Evolutionary conservation across 1,140 invertebrate genomes (phyloP).

Genomic region (Ceratoteleas bidentatus): DNA sequence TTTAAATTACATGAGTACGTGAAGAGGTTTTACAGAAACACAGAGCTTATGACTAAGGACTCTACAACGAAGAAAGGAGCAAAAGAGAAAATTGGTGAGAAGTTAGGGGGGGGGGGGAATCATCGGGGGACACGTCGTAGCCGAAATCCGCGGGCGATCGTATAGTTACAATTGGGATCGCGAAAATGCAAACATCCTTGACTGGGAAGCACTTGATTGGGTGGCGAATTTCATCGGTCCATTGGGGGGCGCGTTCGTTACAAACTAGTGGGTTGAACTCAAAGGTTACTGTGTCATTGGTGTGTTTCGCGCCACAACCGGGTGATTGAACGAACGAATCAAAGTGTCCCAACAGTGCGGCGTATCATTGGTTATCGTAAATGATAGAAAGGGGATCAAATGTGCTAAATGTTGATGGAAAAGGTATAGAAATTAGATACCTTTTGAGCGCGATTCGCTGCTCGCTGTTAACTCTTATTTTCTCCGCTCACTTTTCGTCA

Average conservation of each 20-base stretch:
- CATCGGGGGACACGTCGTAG: too few species aligned
- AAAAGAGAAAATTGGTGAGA: constrained; percentile 8
- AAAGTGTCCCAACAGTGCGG: constrained; percentile 49
- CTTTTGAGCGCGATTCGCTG: constrained; percentile 70
- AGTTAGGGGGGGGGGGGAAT: background rate
- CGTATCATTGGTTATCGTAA: constrained; percentile 45
- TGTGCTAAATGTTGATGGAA: constrained; percentile 75
- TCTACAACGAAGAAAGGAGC: constrained; percentile 59
- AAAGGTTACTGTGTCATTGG: too few species aligned
- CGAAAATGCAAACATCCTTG: too few species aligned
- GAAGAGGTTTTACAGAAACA: constrained; percentile 78
- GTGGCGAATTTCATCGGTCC: too few species aligned
- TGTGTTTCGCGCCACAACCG: too few species aligned
- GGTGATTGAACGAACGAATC: background rate
- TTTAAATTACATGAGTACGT: constrained; percentile 78
- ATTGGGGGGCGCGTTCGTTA: background rate
- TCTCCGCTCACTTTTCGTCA: too few species aligned
- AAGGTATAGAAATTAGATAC: constrained; percentile 80
- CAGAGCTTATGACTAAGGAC: constrained; percentile 78
- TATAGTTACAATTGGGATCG: too few species aligned
- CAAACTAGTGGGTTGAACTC: background rate
- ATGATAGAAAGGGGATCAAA: constrained; percentile 73
- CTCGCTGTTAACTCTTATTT: constrained; percentile 7
- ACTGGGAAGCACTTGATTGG: too few species aligned
- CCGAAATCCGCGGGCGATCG: too few species aligned